Percentiles rank a stretch among this genome's conserved stretches.
Evolutionary conservation across 2,113 vertebrate genomes (phyloP).

Genomic region (Pogonocichla stellata): DNA sequence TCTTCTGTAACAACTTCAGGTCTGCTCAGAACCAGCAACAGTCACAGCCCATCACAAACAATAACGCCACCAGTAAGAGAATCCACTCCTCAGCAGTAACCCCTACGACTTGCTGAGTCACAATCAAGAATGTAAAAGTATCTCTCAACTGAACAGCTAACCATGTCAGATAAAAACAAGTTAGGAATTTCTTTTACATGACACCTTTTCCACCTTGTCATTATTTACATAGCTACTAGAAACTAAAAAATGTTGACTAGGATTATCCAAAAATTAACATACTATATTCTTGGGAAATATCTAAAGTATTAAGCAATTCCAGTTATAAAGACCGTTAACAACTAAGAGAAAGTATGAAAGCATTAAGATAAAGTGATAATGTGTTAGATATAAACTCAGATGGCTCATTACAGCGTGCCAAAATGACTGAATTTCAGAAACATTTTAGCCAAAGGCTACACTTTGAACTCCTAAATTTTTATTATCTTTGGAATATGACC

Average conservation of each 20-base stretch:
- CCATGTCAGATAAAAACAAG: neutral
- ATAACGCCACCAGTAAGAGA: neutral
- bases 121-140: neutral
- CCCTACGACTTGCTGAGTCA: neutral
- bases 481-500: conserved; percentile 35
- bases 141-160: neutral
- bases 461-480: conserved; percentile 10
- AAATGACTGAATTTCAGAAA: conserved; percentile 36
- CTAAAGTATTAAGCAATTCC: neutral
- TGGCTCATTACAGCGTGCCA: neutral
- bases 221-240: neutral
- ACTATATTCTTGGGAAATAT: neutral
- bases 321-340: neutral
- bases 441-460: conserved; percentile 38
- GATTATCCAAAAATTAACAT: neutral
- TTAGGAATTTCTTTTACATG: neutral
- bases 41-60: neutral
- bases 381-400: conserved; percentile 14
- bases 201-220: neutral
- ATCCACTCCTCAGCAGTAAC: neutral
- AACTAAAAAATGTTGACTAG: neutral
- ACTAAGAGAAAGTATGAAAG: neutral
- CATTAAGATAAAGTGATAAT: conserved; percentile 6
- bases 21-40: neutral
- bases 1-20: neutral